Base-by-base conservation (phyloP, 2,113 vertebrate species). In the Salvelinus sp. region DNA sequence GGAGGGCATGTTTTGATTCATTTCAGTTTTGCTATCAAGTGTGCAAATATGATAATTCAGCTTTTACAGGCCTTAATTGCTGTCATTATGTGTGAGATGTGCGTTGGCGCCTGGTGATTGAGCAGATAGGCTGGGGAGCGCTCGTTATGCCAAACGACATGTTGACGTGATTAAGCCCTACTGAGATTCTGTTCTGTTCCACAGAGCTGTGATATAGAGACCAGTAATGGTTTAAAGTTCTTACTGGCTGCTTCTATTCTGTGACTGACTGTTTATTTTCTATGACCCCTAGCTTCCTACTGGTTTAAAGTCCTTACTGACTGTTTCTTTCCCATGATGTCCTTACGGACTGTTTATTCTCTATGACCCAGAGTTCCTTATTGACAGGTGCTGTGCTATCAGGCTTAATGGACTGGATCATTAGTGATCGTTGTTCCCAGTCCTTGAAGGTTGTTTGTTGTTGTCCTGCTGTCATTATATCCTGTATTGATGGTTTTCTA, bases 21-120 rank as follows among this genome's bases (percentile, higher is more conserved):
- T 30, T 27, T 22, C 54, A 67, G 69, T 69, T 22, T n/a, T 63
- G 2, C 72, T 62, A 67, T 83, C 77, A 69, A 67, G 57, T 75
- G 70, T 64, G 79, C 69, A 86, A 86, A 83, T 86, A 83, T 71
- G 74, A 76, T 83, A 83, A 83, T 83, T 73, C 70, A 38, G 58
- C 73, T 75, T 81, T 81, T 77, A 69, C 74, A 47, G 69, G 64
- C 73, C 57, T 47, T 86, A 81, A 86, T 86, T 83, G 77, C 78
- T 30, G 30, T 76, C 79, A 83, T 83, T 83, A 81, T 79, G 76
- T 75, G 54, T 69, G 76, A 70, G 83, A 85, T 72, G 83, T 73
- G 74, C 69, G 74, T 50, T 13, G 12, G 50, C 50, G 50, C 50
- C 75, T 38, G 50, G 60, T 77, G 79, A 85, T 85, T 82, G 83